Evolutionary conservation across 2,113 vertebrate genomes (phyloP).

Genomic region (Orientallactaga bullata): DNA sequence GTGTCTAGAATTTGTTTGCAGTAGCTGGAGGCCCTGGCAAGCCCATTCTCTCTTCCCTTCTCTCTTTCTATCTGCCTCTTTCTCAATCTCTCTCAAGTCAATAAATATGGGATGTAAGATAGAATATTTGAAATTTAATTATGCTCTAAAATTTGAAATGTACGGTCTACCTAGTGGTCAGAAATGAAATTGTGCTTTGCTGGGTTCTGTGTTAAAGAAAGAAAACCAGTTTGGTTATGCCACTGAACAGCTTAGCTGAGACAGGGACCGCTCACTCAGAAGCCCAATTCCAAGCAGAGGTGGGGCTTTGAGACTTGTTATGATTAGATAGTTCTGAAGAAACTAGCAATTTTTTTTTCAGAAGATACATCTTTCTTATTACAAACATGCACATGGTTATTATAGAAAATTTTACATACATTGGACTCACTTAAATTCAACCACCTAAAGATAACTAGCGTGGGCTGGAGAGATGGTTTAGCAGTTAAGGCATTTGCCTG

Average conservation of each 20-base stretch:
- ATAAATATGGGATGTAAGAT: background rate
- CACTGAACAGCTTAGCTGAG: background rate
- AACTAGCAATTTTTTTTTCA: slow-evolving; percentile 5
- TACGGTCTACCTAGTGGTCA: background rate
- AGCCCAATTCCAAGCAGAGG: background rate
- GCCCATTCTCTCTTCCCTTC: too few species aligned
- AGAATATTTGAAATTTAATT: slow-evolving; percentile 26
- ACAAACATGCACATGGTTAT: background rate
- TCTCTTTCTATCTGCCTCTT: too few species aligned
- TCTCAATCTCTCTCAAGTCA: too few species aligned
- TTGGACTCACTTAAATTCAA: background rate
- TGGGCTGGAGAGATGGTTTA: too few species aligned
- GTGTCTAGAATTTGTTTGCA: too few species aligned
- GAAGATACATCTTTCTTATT: background rate
- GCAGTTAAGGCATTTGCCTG: too few species aligned
- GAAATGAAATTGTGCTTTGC: background rate
- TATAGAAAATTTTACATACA: background rate
- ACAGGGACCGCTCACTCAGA: background rate
- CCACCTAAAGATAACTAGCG: background rate
- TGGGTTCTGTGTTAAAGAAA: background rate
- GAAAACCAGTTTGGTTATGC: background rate
- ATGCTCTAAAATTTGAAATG: background rate
- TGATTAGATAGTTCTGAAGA: background rate
- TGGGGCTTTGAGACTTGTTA: background rate
- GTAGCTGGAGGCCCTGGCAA: too few species aligned